Evolutionary conservation across 2,888 invertebrate genomes (phyloP).

Genomic region (Ectobius pallidus): DNA sequence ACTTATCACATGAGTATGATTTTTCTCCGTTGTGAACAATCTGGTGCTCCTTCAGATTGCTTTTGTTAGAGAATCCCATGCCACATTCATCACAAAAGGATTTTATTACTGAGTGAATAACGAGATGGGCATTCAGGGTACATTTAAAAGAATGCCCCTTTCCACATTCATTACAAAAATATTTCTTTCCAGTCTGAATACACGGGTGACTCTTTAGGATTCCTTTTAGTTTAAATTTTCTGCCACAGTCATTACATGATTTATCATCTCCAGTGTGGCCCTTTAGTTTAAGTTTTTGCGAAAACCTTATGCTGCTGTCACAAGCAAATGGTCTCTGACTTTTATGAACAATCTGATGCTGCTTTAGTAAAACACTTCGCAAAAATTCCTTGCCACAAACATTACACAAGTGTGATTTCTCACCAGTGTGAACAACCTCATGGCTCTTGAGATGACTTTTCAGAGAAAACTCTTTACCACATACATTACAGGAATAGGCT

Average conservation of each 20-base stretch:
- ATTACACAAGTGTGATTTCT: slow-evolving; percentile 33
- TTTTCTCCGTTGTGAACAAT: too few species aligned
- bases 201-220: slow-evolving; percentile 9
- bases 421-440: slow-evolving; percentile 36
- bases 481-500: slow-evolving; percentile 13
- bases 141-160: too few species aligned
- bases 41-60: slow-evolving; percentile 39
- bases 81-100: slow-evolving; percentile 33
- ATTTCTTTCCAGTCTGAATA: slow-evolving; percentile 30
- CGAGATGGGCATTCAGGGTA: too few species aligned
- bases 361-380: slow-evolving; percentile 27
- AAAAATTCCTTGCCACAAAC: slow-evolving; percentile 30
- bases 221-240: not conserved
- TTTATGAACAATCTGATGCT: slow-evolving; percentile 39
- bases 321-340: slow-evolving; percentile 38
- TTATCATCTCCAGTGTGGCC: slow-evolving; percentile 9
- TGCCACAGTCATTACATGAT: slow-evolving; percentile 22
- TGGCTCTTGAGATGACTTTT: slow-evolving; percentile 36
- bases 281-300: slow-evolving; percentile 12
- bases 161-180: too few species aligned
- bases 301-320: slow-evolving; percentile 33
- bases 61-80: slow-evolving; percentile 19
- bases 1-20: not conserved
- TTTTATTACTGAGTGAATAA: too few species aligned
- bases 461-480: slow-evolving; percentile 37